Evolutionary conservation across 2,888 invertebrate genomes (phyloP).

Genomic region (Dorcus hopei): DNA sequence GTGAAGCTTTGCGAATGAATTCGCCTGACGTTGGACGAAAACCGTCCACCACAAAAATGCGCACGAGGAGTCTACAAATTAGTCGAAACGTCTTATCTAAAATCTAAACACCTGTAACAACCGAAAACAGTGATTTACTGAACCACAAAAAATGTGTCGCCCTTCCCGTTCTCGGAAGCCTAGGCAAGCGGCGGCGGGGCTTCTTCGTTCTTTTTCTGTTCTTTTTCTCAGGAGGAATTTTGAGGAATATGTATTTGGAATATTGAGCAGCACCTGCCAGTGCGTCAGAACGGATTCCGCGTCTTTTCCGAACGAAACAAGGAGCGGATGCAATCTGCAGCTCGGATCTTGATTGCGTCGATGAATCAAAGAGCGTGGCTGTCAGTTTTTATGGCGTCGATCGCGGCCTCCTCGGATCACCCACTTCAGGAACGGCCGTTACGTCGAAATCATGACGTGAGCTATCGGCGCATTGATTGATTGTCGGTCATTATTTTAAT

Average conservation of each 20-base stretch:
- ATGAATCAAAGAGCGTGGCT: not conserved
- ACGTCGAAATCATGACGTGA: constrained; percentile 2
- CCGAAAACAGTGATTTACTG: constrained; percentile 27
- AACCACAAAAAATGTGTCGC: constrained; percentile 17
- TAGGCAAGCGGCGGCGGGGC: not conserved
- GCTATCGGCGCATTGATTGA: not conserved
- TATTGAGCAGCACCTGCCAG: not conserved
- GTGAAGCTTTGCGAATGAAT: too few relatives aligned
- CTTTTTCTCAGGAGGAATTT: not conserved
- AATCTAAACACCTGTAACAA: constrained; percentile 30
- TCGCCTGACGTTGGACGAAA: not conserved
- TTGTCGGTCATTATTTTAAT: not conserved
- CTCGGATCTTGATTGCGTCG: constrained; percentile 1
- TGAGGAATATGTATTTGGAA: not conserved
- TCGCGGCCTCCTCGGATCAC: constrained; percentile 1
- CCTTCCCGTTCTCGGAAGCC: not conserved
- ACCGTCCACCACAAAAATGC: not conserved
- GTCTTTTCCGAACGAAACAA: too few relatives aligned
- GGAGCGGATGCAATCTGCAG: not conserved
- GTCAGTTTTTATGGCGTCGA: constrained; percentile 3
- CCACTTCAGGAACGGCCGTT: not conserved
- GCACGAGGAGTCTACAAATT: constrained; percentile 10
- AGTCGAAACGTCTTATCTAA: constrained; percentile 21
- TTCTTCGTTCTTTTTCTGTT: not conserved
- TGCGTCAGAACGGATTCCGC: too few relatives aligned